Evolutionary conservation across 2,113 vertebrate species (phyloP).

Genomic region (Oryzias melastigma): DNA sequence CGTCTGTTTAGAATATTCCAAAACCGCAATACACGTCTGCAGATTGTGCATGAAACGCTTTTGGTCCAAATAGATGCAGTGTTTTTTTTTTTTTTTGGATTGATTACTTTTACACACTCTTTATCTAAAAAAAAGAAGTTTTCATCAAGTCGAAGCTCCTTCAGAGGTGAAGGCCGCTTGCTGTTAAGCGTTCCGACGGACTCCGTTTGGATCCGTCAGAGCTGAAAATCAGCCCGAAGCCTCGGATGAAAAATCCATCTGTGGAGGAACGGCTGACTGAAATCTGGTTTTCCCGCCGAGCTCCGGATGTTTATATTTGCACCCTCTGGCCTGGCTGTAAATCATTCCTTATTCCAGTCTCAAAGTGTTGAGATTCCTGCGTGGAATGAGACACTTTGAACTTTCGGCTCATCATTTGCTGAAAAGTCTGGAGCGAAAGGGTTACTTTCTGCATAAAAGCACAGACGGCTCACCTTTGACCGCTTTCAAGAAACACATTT

Average conservation of each 20-base stretch:
- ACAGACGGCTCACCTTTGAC: constrained; percentile 13
- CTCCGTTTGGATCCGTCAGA: background rate
- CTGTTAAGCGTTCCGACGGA: background rate
- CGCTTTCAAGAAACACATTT: constrained; percentile 33
- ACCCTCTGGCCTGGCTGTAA: constrained; percentile 42
- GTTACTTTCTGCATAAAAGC: constrained; percentile 6
- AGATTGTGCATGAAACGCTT: no score
- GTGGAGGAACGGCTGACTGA: constrained; percentile 43
- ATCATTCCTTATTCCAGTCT: constrained; percentile 45
- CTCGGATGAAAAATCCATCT: constrained; percentile 53
- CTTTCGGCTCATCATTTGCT: no score
- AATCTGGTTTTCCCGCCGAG: constrained; percentile 52
- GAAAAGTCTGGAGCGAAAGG: rapidly evolving
- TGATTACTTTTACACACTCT: no score
- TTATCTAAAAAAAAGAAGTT: no score
- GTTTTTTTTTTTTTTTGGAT: no score
- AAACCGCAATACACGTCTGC: no score
- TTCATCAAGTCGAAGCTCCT: no score
- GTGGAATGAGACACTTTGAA: constrained; percentile 14
- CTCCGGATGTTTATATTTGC: constrained; percentile 54
- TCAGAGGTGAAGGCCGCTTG: background rate
- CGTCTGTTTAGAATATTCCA: no score
- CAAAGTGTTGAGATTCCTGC: constrained; percentile 6
- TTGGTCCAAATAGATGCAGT: no score
- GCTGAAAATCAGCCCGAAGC: background rate